phyloP scores from a whole-genome alignment of 2,797 vertebrate species.

The Synanceia verrucosa region DNA sequence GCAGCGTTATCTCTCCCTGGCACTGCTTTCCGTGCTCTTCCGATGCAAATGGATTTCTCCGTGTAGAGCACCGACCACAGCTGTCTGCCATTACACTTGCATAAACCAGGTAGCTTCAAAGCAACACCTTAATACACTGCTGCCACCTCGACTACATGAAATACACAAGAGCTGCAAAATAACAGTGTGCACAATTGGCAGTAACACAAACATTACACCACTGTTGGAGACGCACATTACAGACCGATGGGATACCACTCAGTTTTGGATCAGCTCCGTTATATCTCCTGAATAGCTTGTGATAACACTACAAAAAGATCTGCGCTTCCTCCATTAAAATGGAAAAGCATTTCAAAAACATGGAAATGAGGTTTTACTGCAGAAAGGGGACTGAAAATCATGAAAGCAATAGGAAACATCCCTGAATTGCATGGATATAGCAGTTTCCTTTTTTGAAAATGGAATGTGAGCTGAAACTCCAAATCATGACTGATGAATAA shows the following conservation, averaged over 20 bases:
- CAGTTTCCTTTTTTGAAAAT: neutral
- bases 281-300: constrained; percentile 39
- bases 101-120: constrained; percentile 64
- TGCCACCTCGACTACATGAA: constrained; percentile 6
- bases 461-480: neutral
- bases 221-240: constrained; percentile 28
- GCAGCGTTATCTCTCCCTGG: constrained; percentile 56
- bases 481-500: neutral
- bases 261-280: constrained; percentile 35
- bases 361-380: constrained; percentile 45
- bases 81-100: constrained; percentile 47
- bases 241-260: constrained; percentile 15
- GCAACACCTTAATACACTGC: constrained; percentile 27
- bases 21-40: constrained; percentile 39
- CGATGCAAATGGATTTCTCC: constrained; percentile 66
- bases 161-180: constrained; percentile 30
- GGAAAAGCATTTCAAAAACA: constrained; percentile 54
- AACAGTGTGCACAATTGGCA: constrained; percentile 26
- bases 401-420: constrained; percentile 27
- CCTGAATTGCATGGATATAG: constrained; percentile 14
- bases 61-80: constrained; percentile 62
- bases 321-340: constrained; percentile 17
- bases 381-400: constrained; percentile 25
- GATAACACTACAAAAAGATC: constrained; percentile 57
- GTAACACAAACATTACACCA: neutral